These are phyloP conservation scores for Ferrisia virgata DNA, from an alignment of 2,888 invertebrate species.

Conservation along the genomic window DNA sequence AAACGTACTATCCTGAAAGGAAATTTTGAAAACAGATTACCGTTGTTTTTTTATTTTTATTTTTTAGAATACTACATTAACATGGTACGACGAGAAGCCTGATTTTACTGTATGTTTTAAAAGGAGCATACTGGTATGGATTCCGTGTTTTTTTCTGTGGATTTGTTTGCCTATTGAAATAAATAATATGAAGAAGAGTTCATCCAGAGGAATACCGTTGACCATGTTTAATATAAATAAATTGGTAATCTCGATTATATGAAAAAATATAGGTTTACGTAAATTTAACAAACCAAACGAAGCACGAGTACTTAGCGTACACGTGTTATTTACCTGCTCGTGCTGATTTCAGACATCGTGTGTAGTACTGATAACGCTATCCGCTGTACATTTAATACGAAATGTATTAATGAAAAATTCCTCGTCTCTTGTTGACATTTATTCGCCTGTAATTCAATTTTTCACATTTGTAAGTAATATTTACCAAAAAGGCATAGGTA, in stretches of 20 bases:
- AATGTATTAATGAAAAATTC: not conserved
- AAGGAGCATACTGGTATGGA: not conserved
- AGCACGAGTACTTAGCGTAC: too few relatives aligned
- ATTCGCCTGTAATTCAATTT: conserved; percentile 7
- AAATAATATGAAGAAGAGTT: not conserved
- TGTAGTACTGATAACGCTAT: not conserved
- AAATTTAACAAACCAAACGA: too few relatives aligned
- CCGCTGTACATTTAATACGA: not conserved
- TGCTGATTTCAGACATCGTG: not conserved
- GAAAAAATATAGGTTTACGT: not conserved
- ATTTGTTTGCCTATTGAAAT: not conserved
- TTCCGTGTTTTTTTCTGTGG: not conserved
- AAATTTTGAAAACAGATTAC: not conserved
- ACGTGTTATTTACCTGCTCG: not conserved
- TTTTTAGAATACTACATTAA: not conserved
- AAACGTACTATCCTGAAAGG: not conserved
- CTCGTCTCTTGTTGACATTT: not conserved
- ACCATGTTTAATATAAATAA: not conserved
- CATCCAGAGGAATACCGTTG: not conserved
- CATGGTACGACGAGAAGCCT: not conserved
- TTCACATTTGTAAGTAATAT: not conserved
- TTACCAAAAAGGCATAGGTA: not conserved
- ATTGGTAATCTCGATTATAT: not conserved
- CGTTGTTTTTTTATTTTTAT: not conserved
- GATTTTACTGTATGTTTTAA: not conserved